phyloP scores from a whole-genome alignment of 2,113 vertebrate species.

The Pterocles orientalis region DNA sequence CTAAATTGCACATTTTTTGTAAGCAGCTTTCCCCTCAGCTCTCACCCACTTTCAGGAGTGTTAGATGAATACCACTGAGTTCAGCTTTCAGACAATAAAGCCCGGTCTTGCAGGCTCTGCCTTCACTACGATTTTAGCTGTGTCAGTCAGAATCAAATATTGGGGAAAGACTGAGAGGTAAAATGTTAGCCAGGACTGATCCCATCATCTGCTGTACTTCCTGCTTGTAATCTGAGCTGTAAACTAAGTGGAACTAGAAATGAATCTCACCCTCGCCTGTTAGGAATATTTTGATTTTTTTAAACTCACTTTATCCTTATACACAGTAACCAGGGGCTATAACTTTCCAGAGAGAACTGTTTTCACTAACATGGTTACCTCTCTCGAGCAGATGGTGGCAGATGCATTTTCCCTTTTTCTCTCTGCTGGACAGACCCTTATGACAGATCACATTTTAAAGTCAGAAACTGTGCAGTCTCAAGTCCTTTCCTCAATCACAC shows the following conservation, averaged over 20 bases:
- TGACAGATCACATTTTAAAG: background rate
- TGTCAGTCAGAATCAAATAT: background rate
- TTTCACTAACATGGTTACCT: background rate
- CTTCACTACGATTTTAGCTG: slow-evolving; percentile 30
- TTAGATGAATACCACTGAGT: background rate
- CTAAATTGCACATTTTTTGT: slow-evolving; percentile 23
- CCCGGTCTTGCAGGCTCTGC: slow-evolving; percentile 8
- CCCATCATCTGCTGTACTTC: background rate
- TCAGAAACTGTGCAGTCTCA: background rate
- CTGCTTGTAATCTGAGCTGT: background rate
- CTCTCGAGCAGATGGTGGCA: background rate
- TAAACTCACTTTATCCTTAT: background rate
- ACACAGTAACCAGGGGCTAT: background rate
- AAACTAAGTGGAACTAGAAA: background rate
- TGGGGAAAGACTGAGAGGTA: background rate
- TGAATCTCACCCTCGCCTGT: background rate
- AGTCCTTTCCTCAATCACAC: background rate
- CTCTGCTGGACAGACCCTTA: background rate
- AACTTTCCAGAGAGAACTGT: background rate
- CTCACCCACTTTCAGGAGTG: background rate
- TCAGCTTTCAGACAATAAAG: slow-evolving; percentile 32
- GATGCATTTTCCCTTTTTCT: background rate
- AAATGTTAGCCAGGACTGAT: background rate
- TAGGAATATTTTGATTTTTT: background rate
- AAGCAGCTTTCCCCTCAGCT: slow-evolving; percentile 14